Evolutionary conservation across 2,797 vertebrate genomes (phyloP).

Genomic region (Schizopygopsis pylzovi): DNA sequence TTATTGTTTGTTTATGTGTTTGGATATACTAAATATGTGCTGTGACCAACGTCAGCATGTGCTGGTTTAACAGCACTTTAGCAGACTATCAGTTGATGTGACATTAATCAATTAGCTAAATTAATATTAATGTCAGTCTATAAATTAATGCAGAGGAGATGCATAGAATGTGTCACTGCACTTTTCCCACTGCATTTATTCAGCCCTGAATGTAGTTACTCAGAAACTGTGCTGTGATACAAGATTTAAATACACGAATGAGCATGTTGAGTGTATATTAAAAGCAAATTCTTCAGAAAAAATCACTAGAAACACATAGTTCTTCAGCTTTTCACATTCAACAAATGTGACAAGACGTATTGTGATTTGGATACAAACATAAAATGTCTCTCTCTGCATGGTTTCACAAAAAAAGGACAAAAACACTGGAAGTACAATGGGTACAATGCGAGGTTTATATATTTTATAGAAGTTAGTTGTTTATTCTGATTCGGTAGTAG

Average conservation of each 20-base stretch:
- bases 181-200: neutral
- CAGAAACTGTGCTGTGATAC: constrained; percentile 5
- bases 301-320: neutral
- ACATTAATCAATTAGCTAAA: constrained; percentile 32
- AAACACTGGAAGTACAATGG: neutral
- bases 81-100: neutral
- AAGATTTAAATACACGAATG: neutral
- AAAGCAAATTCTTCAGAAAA: neutral
- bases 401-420: neutral
- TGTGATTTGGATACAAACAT: neutral
- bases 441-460: constrained; percentile 4
- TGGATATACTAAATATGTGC: neutral
- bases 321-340: neutral
- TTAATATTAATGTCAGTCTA: constrained; percentile 7
- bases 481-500: constrained; percentile 18
- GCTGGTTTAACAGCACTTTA: constrained; percentile 14
- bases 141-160: constrained; percentile 3
- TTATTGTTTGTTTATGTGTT: neutral
- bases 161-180: neutral
- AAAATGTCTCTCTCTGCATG: constrained; percentile 11
- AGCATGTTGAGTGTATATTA: neutral
- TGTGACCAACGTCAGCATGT: neutral
- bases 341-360: neutral
- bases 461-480: constrained; percentile 36
- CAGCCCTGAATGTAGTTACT: neutral